Base-by-base conservation (phyloP, 1,140 invertebrate genomes). In the Zaprionus lachaisei region DNA sequence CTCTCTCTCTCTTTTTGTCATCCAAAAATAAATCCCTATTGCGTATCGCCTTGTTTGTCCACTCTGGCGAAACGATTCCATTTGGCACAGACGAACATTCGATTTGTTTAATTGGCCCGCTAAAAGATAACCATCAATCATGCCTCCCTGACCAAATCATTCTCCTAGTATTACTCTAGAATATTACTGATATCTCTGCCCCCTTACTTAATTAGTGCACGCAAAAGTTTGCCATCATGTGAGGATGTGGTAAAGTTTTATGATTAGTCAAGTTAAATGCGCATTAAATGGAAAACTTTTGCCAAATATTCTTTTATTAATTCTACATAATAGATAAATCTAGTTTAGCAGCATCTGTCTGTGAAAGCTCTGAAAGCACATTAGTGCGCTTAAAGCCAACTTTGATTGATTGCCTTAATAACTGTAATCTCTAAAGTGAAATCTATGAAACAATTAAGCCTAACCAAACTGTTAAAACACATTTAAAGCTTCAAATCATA, bases 91-190 rank as follows among this genome's bases (percentile, higher is more conserved):
- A 38, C 79, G 83, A 72, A 81, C 85, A 84, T 80, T 82, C 80
- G 86, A 89, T 90, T 90, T 82, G 85, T 84, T 89, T 89, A 89
- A 89, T 90, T 89, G 85, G 81, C 71, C 81, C 57, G 64, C 84
- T 89, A 84, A 89, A 75, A 89, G 84, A 87, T 81, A 79, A 68
- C 56, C 78, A 87, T 87, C 83, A 83, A 87, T 87, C 83, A 87
- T 77, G 73, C 54, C 68, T 74, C 77, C 54, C 37, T 26, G 14
- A 28, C 7, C n/a, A 55, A 51, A 28, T 28, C 26, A 31, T 31
- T 31, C 0, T 6, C n/a, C 9, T 17, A 3, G 12, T 14, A 2
- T 55, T 37, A 9, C 11, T 44, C 12, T 1, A 54, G 57, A 51
- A 71, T 63, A 80, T 64, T 71, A 68, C 72, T 74, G 62, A 34